Conservation (phyloP, 2,113 vertebrate genomes). For the Morphnarchus princeps region DNA sequence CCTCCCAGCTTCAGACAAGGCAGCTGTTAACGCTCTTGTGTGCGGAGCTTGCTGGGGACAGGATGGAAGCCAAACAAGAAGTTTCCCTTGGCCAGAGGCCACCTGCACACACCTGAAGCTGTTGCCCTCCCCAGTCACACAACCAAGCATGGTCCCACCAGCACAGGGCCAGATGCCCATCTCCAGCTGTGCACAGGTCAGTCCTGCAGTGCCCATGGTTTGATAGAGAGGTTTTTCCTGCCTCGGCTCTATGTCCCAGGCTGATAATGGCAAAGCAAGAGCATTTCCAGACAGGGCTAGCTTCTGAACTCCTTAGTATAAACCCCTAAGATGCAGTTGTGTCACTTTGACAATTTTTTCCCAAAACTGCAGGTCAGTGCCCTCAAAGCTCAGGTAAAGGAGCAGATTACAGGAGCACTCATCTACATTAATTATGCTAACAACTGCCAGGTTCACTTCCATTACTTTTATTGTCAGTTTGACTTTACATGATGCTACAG, state of each 20-base stretch:
- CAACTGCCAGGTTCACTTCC: not conserved
- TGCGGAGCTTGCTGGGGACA: not conserved
- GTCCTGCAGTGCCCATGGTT: not conserved
- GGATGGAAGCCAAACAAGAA: not conserved
- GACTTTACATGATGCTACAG: not conserved
- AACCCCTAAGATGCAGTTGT: not conserved
- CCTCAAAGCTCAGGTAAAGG: not conserved
- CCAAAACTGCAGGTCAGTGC: not conserved
- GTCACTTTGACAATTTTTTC: not conserved
- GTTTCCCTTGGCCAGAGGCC: not conserved
- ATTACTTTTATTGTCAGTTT: not conserved
- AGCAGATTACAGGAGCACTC: not conserved
- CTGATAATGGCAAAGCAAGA: not conserved
- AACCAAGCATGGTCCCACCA: not conserved
- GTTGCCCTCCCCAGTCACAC: not conserved
- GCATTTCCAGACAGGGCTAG: not conserved
- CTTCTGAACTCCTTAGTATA: not conserved
- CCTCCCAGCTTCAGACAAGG: not conserved
- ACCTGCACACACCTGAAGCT: not conserved
- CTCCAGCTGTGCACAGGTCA: not conserved
- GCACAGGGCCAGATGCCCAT: not conserved
- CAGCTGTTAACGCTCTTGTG: accelerated
- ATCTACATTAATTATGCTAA: not conserved
- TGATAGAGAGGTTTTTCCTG: not conserved
- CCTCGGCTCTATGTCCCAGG: not conserved